These are phyloP conservation scores for Gymnorhina tibicen DNA, from an alignment of 2,113 vertebrate genomes.

Conservation along the genomic window DNA sequence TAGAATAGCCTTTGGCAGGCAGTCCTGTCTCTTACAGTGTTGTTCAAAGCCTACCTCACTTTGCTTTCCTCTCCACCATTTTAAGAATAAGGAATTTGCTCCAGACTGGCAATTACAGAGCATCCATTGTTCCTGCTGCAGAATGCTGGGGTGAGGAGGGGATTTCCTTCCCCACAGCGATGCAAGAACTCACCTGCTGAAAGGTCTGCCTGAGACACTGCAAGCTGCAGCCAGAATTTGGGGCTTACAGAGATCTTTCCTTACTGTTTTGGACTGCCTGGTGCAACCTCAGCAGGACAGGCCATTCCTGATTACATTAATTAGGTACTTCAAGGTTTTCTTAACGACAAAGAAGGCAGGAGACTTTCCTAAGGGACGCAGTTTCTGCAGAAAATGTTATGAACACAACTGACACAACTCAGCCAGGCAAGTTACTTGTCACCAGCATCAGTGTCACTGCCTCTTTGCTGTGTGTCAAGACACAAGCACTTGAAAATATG, in stretches of 20 bases:
- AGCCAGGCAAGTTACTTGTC: not conserved
- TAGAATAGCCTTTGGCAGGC: not conserved
- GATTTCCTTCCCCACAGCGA: not conserved
- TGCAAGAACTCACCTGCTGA: not conserved
- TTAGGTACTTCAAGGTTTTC: not conserved
- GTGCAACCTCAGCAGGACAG: not conserved
- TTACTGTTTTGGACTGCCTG: not conserved
- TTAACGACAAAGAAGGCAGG: not conserved
- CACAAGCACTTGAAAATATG: not conserved
- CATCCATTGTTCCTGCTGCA: not conserved
- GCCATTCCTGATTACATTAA: not conserved
- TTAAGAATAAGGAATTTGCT: not conserved
- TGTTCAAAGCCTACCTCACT: not conserved
- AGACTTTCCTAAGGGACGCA: not conserved
- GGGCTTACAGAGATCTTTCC: not conserved
- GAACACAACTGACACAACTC: not conserved
- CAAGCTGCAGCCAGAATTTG: not conserved
- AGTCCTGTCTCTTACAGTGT: not conserved
- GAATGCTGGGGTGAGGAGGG: not conserved
- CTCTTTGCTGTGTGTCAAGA: not conserved
- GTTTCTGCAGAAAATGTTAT: not conserved
- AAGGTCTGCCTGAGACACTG: not conserved
- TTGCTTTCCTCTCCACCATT: no score
- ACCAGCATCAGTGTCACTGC: not conserved
- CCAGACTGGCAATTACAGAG: not conserved